Percentiles rank a stretch among this genome's conserved stretches.
Evolutionary conservation across 2,113 vertebrate species (phyloP).

Genomic region (Delphinus delphis): DNA sequence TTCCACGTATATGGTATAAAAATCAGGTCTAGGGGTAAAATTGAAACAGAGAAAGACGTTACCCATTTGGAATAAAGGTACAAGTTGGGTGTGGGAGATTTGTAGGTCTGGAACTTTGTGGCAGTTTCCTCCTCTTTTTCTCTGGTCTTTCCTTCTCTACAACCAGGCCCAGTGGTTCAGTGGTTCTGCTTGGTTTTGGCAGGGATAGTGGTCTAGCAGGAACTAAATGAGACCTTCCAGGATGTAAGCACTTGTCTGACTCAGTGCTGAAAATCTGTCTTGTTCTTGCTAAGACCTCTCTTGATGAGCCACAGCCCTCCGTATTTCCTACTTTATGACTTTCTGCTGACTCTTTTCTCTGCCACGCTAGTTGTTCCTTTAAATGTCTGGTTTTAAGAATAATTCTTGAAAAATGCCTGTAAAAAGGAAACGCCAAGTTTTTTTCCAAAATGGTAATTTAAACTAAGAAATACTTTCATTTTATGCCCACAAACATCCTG

Average conservation of each 20-base stretch:
- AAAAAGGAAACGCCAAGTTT: not conserved
- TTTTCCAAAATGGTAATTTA: not conserved
- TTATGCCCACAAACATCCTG: not conserved
- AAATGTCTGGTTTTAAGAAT: not conserved
- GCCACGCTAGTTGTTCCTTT: not conserved
- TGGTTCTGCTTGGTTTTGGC: not conserved
- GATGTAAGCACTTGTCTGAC: not conserved
- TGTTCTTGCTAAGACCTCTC: not conserved
- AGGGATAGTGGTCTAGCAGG: not conserved
- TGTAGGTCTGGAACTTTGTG: not conserved
- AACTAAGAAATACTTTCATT: not conserved
- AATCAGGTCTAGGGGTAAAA: slow-evolving; percentile 87
- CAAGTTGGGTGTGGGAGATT: not conserved
- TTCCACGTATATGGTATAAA: slow-evolving; percentile 94
- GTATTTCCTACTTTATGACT: not conserved
- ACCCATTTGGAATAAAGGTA: not conserved
- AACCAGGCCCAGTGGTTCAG: not conserved
- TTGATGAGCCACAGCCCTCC: not conserved
- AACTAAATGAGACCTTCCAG: not conserved
- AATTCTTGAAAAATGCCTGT: not conserved
- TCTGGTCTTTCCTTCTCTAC: not conserved
- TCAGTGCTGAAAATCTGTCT: not conserved
- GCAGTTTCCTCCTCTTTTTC: not conserved
- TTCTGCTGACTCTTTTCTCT: not conserved
- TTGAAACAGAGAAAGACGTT: slow-evolving; percentile 51